Evolutionary conservation across 2,797 vertebrate genomes (phyloP), one percentile per base, ranked within the genome.

Genomic region (Rhinatrema bivittatum): DNA sequence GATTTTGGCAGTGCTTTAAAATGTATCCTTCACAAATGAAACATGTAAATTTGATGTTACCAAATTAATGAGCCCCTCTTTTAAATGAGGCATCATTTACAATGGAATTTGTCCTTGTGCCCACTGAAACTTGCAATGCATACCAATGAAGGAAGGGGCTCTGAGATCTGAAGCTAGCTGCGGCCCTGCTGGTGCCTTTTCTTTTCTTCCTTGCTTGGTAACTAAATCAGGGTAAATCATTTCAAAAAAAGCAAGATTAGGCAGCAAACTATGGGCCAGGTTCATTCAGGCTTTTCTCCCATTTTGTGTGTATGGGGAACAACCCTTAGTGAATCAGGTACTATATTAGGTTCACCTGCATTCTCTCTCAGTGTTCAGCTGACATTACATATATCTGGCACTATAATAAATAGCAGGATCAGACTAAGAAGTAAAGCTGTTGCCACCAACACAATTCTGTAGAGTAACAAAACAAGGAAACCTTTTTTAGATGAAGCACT

Each of bases 51-150:
- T 64, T 57, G 34, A 76, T 82, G 77, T 74, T 78, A 70, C 76
- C 74, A 78, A 86, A 84, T 70, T 77, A 73, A 86, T 81, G 74
- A 88, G 56, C 59, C 80, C 68, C 78, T 79, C 73, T 81, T 81
- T 87, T 84, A 87, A 88, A 89, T 86, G 81, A 87, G 79, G 77
- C 60, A 80, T 86, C 86, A 85, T 70, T 77, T 60, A 56, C 37
- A 39, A 24, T 23, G 24, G 36, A 65, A 56, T 57, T 72, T 85
- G 78, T 87, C 81, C 76, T 76, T 83, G 65, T 82, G 79, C 76
- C 79, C 85, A 80, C 68, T 66, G 71, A 63, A 68, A 69, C 71
- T 78, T 72, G 78, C 53, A 18, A 45, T 82, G 84, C 88, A 86
- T 84, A 81, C 70, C 72, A 87, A 88, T 61, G 53, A 83, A 70